A percentile compares a stretch with the other conserved stretches of the same genome.
These are phyloP conservation scores for Acrocephalus scirpaceus DNA, from an alignment of 2,797 vertebrate genomes.

Conservation along the genomic window DNA sequence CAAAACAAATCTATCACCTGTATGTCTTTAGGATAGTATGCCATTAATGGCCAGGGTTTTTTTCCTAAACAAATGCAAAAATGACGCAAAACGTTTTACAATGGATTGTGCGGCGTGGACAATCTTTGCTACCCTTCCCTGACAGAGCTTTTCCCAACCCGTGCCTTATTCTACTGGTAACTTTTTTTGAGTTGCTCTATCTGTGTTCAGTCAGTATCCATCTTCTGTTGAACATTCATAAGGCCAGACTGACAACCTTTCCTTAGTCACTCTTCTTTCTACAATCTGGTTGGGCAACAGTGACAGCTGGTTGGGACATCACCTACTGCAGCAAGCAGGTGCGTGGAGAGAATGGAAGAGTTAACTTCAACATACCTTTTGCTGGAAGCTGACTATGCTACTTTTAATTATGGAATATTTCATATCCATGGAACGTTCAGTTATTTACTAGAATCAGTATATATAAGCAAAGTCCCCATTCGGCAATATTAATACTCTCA, in stretches of 20 bases:
- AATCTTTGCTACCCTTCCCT: not conserved
- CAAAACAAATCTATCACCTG: not conserved
- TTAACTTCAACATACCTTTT: not conserved
- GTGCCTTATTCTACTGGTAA: not conserved
- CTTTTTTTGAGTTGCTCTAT: not conserved
- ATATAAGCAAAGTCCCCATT: not conserved
- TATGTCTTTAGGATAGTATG: not conserved
- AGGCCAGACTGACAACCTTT: not conserved
- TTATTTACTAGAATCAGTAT: not conserved
- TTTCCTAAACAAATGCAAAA: not conserved
- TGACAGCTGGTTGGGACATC: not conserved
- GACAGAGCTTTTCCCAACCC: not conserved
- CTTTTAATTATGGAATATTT: not conserved
- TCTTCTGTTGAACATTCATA: not conserved
- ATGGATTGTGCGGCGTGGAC: not conserved
- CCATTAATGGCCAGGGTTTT: not conserved
- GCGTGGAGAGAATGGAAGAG: not conserved
- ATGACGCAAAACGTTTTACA: not conserved
- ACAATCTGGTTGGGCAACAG: not conserved
- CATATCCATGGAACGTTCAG: not conserved
- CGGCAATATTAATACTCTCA: not conserved
- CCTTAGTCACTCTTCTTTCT: not conserved
- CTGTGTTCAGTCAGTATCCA: not conserved
- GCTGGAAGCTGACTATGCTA: not conserved
- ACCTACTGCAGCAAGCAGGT: not conserved